A percentile compares a stretch with the other conserved stretches of the same genome.
Conservation (phyloP, 2,888 invertebrate genomes). For the Drosophila aldrichi region DNA sequence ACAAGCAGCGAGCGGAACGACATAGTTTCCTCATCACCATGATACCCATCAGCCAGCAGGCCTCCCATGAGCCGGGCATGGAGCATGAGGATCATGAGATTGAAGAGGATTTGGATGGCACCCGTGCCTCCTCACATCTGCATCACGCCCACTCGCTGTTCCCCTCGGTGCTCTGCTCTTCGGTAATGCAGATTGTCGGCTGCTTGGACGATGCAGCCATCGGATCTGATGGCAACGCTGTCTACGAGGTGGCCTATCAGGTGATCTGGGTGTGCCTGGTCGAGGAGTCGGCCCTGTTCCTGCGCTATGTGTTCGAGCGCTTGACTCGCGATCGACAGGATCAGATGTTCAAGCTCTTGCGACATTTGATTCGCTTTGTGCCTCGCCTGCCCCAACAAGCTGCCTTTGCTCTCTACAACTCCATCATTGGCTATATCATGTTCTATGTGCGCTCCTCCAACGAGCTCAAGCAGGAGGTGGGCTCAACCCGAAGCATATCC, state of each 20-base stretch:
- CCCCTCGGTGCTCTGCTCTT: constrained; percentile 98
- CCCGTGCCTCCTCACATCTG: constrained; percentile 92
- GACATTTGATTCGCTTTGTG: constrained; percentile 96
- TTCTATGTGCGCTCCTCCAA: constrained; percentile 98
- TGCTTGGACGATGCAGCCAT: constrained; percentile 98
- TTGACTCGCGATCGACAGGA: constrained; percentile 97
- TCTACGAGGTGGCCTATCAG: constrained; percentile 97
- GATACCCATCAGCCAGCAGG: constrained; percentile 97
- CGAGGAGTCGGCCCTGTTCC: constrained; percentile 98
- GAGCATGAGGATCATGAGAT: constrained; percentile 94
- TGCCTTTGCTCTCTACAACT: constrained; percentile 98
- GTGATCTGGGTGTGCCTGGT: constrained; percentile 99
- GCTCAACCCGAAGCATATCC: not conserved
- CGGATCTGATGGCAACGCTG: constrained; percentile 96
- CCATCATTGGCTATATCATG: constrained; percentile 99
- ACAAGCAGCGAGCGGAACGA: constrained; percentile 96
- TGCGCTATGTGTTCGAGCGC: constrained; percentile 97
- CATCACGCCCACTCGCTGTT: constrained; percentile 98
- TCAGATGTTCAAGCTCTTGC: constrained; percentile 95
- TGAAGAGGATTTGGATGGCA: constrained; percentile 89
- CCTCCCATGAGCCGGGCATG: constrained; percentile 98
- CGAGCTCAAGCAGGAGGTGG: constrained; percentile 94
- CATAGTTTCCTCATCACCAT: constrained; percentile 98
- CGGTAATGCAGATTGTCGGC: constrained; percentile 97
- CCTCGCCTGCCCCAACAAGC: constrained; percentile 98